Base-by-base conservation (phyloP, 2,888 invertebrate species). In the Hirtodrosophila duncani region DNA sequence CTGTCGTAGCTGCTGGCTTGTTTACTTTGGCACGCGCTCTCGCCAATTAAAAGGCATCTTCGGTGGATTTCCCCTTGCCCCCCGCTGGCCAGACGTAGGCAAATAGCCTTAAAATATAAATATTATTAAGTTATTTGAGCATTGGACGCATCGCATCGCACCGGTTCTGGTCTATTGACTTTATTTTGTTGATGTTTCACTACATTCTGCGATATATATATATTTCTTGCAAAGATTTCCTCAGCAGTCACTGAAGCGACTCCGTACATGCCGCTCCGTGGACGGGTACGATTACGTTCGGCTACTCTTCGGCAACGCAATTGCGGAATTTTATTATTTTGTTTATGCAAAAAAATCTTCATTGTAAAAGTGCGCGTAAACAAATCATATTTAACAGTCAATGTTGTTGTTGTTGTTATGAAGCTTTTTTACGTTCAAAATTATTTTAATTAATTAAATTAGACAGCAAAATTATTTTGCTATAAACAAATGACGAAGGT, bases 11-110 rank as follows among this genome's bases (percentile, higher is more conserved):
- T 18, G 30, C 17, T 36, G 59, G 60, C 17, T 36, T 56, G 60
- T 59, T 56, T 56, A 48, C 24, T 39, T 56, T 56, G 56, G 56
- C 56, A 50, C 30, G 39, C 49, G 49, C 50, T 48, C 58, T 49
- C 26, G 38, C 27, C 30, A 46, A 56, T 56, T 59, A 59, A 36
- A 49, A 26, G 23, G 30, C 50, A 51, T 27, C 26, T 14, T 39
- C 1, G 13, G 18, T 13, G 20, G 13, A 14, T 43, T 44, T 43
- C 9, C 3, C 18, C 8, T 13, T 16, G n/a, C 16, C 24, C n/a
- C 17, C 11, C 21, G 5, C 29, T n/a, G n/a, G n/a, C n/a, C n/a
- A n/a, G n/a, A n/a, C n/a, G n/a, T n/a, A n/a, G n/a, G 7, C 23
- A 11, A 24, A 23, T 29, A 30, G 7, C 23, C 23, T 48, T 31